Conservation (phyloP, 1,140 invertebrate species). For the Eciton burchellii region DNA sequence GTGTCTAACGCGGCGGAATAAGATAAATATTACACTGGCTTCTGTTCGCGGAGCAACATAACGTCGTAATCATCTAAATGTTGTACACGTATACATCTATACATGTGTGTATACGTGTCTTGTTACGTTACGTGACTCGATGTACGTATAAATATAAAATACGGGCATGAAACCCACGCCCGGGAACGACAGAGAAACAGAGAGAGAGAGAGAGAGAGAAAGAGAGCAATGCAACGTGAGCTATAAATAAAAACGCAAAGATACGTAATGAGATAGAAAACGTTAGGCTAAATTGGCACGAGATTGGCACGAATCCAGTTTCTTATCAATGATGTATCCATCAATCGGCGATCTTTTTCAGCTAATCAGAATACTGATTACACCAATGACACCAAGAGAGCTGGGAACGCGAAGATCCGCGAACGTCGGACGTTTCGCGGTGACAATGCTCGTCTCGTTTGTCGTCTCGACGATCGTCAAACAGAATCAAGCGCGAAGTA, state of each 20-base stretch:
- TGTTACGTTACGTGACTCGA: too few species aligned
- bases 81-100: too few species aligned
- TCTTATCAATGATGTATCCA: slow-evolving; percentile 31
- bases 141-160: background rate
- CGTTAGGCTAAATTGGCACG: background rate
- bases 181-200: too few species aligned
- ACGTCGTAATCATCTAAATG: too few species aligned
- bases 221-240: background rate
- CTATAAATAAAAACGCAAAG: background rate
- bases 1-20: background rate
- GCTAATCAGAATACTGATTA: slow-evolving; percentile 41
- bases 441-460: too few species aligned
- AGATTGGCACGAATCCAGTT: slow-evolving; percentile 19
- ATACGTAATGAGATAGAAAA: background rate
- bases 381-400: slow-evolving; percentile 3
- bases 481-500: background rate
- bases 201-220: too few species aligned
- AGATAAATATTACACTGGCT: background rate
- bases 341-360: slow-evolving; percentile 19
- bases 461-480: background rate
- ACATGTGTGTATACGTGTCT: too few species aligned
- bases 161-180: too few species aligned
- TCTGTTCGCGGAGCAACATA: too few species aligned
- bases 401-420: slow-evolving; percentile 8
- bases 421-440: background rate